A percentile compares a stretch with the other conserved stretches of the same genome.
Conservation (phyloP, 2,113 vertebrate species). For the Anseranas semipalmata region DNA sequence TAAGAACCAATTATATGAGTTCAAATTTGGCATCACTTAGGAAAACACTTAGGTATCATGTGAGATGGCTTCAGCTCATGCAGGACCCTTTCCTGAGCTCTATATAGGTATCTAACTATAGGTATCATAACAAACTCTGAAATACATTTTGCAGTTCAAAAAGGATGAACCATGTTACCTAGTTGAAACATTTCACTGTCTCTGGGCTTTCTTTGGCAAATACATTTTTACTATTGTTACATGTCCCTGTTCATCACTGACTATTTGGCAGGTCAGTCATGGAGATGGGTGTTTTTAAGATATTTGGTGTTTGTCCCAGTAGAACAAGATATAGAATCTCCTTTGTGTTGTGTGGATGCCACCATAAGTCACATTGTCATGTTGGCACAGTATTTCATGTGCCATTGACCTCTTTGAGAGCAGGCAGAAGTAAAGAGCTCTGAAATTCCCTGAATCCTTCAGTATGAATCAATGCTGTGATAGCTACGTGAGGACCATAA, state of each 20-base stretch:
- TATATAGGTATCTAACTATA: no score
- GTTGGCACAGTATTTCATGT: background rate
- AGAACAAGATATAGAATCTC: background rate
- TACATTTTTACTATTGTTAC: background rate
- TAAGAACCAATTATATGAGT: background rate
- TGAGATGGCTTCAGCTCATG: background rate
- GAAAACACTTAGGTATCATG: background rate
- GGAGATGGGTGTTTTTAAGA: background rate
- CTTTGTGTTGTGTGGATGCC: accelerated
- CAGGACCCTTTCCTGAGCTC: background rate
- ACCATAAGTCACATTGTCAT: accelerated
- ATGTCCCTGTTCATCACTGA: background rate
- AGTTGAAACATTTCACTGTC: background rate
- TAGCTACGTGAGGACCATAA: background rate
- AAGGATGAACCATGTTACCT: background rate
- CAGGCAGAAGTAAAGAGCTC: accelerated
- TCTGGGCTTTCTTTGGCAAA: background rate
- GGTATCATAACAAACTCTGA: background rate
- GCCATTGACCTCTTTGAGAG: background rate
- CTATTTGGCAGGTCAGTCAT: background rate
- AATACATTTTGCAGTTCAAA: background rate
- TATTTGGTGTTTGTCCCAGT: background rate
- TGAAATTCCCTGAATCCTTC: accelerated
- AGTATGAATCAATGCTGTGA: background rate
- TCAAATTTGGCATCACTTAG: background rate